These are phyloP conservation scores for Tinamus guttatus DNA, from an alignment of 2,113 vertebrate species.

Conservation along the genomic window DNA sequence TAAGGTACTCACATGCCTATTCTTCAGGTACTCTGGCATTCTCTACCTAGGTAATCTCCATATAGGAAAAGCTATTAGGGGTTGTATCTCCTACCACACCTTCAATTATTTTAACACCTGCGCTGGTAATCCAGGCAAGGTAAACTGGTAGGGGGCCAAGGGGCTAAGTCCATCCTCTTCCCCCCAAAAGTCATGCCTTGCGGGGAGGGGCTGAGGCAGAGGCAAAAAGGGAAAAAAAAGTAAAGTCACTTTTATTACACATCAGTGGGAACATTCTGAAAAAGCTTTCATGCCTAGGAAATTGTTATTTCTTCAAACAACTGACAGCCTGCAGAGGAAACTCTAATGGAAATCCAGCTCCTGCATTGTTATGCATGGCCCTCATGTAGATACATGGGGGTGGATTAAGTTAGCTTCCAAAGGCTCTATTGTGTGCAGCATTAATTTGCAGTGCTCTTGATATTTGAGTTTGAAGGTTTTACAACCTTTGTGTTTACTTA, in stretches of 20 bases:
- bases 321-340: conserved; percentile 92
- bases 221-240: conserved; percentile 34
- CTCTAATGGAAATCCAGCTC: conserved; percentile 92
- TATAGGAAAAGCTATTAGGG: conserved; percentile 82
- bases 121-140: conserved; percentile 85
- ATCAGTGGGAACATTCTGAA: conserved; percentile 84
- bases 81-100: conserved; percentile 87
- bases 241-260: conserved; percentile 88
- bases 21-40: conserved; percentile 88
- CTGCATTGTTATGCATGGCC: conserved; percentile 91
- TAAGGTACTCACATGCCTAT: conserved; percentile 90
- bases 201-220: conserved; percentile 22
- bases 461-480: conserved; percentile 91
- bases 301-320: conserved; percentile 95
- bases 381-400: conserved; percentile 91
- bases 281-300: conserved; percentile 92
- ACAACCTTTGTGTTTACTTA: conserved; percentile 90
- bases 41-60: conserved; percentile 91
- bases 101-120: conserved; percentile 96
- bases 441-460: conserved; percentile 90
- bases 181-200: conserved; percentile 69
- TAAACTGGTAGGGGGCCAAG: conserved; percentile 79
- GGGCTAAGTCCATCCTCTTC: conserved; percentile 76
- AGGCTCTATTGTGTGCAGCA: conserved; percentile 89
- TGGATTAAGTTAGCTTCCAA: conserved; percentile 95